Conservation (phyloP, 2,113 vertebrate genomes). For the Triplophysa tibetana region DNA sequence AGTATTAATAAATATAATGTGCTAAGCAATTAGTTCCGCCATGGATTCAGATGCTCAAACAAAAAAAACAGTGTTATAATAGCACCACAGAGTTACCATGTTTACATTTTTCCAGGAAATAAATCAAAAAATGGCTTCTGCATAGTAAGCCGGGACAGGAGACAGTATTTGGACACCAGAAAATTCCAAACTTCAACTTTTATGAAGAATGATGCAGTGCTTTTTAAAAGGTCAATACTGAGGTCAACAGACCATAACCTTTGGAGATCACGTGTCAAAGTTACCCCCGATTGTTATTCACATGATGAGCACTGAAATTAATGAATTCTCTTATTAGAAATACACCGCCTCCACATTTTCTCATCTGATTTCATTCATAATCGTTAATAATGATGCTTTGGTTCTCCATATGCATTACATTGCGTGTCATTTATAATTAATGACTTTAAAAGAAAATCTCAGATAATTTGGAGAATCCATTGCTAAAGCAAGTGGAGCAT, state of each 20-base stretch:
- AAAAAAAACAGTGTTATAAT: no score
- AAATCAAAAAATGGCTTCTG: no score
- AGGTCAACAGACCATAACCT: not conserved
- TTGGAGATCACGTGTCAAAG: not conserved
- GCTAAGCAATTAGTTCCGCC: no score
- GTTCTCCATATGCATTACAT: constrained; percentile 63
- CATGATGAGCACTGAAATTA: not conserved
- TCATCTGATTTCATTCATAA: constrained; percentile 41
- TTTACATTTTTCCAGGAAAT: no score
- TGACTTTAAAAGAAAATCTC: constrained; percentile 72
- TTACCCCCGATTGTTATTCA: not conserved
- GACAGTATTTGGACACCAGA: no score
- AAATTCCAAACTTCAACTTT: not conserved
- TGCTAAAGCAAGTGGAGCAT: constrained; percentile 56
- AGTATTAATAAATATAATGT: no score
- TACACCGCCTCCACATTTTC: not conserved
- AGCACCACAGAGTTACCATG: no score
- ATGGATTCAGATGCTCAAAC: no score
- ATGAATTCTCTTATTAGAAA: not conserved
- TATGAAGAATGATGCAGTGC: not conserved
- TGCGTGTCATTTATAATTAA: constrained; percentile 66
- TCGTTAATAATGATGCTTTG: constrained; percentile 63
- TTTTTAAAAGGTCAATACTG: not conserved
- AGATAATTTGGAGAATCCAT: constrained; percentile 57
- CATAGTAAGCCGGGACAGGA: no score